phyloP scores from a whole-genome alignment of 2,888 invertebrate genomes.

The Allolobophora icterica region DNA sequence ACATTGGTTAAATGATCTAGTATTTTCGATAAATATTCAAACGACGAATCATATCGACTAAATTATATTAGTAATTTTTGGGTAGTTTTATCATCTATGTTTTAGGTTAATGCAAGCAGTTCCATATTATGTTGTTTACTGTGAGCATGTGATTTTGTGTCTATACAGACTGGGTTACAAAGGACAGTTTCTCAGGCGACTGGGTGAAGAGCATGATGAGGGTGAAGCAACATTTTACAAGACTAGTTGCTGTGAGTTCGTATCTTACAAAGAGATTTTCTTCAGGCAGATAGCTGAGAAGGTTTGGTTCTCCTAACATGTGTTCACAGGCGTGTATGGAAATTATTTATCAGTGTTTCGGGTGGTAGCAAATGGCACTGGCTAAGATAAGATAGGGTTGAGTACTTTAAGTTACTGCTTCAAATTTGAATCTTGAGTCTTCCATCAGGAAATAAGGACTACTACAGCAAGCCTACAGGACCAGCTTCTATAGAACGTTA shows the following conservation, averaged over 20 bases:
- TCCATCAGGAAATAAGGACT: background rate
- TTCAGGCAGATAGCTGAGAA: conserved; percentile 22
- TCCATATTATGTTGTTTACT: background rate
- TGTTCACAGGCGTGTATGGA: background rate
- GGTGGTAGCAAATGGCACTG: background rate
- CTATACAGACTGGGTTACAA: background rate
- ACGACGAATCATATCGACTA: too few relatives aligned
- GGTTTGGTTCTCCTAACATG: background rate
- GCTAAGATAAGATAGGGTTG: background rate
- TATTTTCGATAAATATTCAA: too few relatives aligned
- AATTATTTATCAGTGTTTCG: background rate
- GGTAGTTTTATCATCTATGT: too few relatives aligned
- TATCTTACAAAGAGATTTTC: background rate
- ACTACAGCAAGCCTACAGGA: background rate
- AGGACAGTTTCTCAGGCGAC: conserved; percentile 8
- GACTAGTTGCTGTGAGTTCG: background rate
- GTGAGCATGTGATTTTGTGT: background rate
- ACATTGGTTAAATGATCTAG: background rate
- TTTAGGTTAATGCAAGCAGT: too few relatives aligned
- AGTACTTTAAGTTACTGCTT: background rate
- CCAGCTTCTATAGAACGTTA: background rate
- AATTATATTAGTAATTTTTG: too few relatives aligned
- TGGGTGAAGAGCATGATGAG: background rate
- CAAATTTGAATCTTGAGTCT: background rate
- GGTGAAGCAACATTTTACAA: conserved; percentile 29